A percentile compares a stretch with the other conserved stretches of the same genome.
Conservation (phyloP, 2,113 vertebrate species). For the Tragulus kanchil region DNA sequence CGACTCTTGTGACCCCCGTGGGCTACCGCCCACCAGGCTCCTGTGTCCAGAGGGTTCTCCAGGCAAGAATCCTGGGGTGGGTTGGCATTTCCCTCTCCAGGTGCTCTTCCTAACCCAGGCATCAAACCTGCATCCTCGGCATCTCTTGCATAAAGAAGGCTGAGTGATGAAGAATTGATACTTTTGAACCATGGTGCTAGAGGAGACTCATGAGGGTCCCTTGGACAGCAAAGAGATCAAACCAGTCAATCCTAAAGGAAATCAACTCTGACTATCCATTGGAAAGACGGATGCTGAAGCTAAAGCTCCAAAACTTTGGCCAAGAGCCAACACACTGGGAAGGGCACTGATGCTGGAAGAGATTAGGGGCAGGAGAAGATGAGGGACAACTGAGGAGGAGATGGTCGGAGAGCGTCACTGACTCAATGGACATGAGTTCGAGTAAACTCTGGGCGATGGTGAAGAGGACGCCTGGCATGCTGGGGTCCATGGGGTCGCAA, state of each 20-base stretch:
- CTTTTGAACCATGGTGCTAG: not conserved
- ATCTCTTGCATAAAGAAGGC: not conserved
- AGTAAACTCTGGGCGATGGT: not conserved
- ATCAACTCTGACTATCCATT: not conserved
- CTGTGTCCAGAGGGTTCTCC: too few relatives aligned
- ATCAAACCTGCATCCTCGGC: too few relatives aligned
- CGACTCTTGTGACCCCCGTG: too few relatives aligned
- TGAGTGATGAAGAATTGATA: not conserved
- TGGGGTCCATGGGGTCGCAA: not conserved
- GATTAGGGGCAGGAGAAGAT: not conserved
- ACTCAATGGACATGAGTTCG: not conserved
- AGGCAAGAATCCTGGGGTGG: too few relatives aligned
- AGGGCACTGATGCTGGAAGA: not conserved
- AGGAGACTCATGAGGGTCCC: not conserved
- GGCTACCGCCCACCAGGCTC: too few relatives aligned
- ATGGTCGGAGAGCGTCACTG: not conserved
- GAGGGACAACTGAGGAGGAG: not conserved
- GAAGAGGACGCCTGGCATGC: not conserved
- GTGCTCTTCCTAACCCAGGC: too few relatives aligned
- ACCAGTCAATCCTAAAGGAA: not conserved
- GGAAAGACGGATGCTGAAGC: not conserved
- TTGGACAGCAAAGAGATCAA: not conserved
- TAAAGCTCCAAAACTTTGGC: not conserved
- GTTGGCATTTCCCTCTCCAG: too few relatives aligned
- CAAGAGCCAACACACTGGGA: not conserved